phyloP scores from a whole-genome alignment of 2,113 vertebrate genomes.

The Upupa epops region DNA sequence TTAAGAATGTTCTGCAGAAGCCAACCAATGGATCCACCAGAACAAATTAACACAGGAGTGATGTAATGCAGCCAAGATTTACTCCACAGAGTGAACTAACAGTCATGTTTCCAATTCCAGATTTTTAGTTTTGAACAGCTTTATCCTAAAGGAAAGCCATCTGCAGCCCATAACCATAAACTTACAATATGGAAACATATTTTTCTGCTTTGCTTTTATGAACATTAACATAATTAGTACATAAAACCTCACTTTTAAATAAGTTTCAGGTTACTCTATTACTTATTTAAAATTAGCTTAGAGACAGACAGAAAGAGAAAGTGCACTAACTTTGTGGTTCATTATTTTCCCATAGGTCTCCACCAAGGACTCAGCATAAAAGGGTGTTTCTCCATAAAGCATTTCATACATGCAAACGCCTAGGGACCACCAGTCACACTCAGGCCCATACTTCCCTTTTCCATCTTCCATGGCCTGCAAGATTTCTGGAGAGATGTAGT shows the following conservation, averaged over 20 bases:
- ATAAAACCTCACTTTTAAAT: background rate
- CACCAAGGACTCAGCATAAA: conserved; percentile 98
- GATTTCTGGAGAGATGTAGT: conserved; percentile 99
- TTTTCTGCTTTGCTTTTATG: background rate
- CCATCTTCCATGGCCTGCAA: conserved; percentile 99
- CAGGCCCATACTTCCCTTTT: conserved; percentile 96
- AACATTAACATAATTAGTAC: background rate
- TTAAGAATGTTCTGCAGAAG: background rate
- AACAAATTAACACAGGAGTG: background rate
- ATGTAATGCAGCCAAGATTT: background rate
- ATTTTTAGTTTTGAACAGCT: background rate
- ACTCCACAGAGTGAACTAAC: background rate
- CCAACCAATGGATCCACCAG: background rate
- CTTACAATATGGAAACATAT: background rate
- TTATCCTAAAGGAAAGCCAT: conserved; percentile 29
- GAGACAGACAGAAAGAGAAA: conserved; percentile 29
- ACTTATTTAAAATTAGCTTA: conserved; percentile 22
- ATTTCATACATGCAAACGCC: conserved; percentile 99
- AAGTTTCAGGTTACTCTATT: background rate
- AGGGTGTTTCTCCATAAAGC: conserved; percentile 98
- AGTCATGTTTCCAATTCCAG: background rate
- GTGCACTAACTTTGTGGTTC: conserved; percentile 95
- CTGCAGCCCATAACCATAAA: conserved; percentile 10
- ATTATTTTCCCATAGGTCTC: conserved; percentile 99
- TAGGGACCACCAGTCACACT: conserved; percentile 99